Evolutionary conservation across 2,888 invertebrate species (phyloP), one percentile per base, ranked within the genome.

Genomic region (Agrochola macilenta): DNA sequence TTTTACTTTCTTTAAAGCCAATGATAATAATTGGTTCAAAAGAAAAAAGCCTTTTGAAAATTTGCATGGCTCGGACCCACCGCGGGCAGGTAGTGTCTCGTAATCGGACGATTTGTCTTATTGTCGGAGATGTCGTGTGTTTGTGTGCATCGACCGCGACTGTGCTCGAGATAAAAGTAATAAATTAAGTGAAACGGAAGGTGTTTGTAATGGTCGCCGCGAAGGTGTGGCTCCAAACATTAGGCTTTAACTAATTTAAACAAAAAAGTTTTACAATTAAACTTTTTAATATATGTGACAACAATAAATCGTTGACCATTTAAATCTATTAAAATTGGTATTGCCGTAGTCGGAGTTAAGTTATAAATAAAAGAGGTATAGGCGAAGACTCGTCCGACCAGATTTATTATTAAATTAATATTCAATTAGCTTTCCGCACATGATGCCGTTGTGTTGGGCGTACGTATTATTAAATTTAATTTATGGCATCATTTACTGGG

Each of bases 361-460:
- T 94, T 94, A 95, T 94, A 95, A 95, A 95, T 95, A 94, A 94
- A 91, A 92, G 91, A 89, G 90, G 90, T 91, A 89, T 87, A 82
- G 90, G 88, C 88, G 74, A 89, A 93, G 92, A 95, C 93, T 95
- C 89, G 96, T 94, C 92, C 87, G 87, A 93, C 95, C 94, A 95
- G 96, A 96, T 96, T 96, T 96, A 95, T 95, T 94, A 93, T 94
- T 92, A 96, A 96, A 96, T 96, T 96, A 96, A 96, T 96, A 96
- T 96, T 96, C 96, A 96, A 96, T 96, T 96, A 96, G 96, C 96
- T 96, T 95, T 96, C 96, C 95, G 96, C 96, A 96, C 96, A 96
- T 96, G 95, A 95, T 93, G 93, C 94, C 91, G 94, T 93, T 93
- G 91, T 92, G 93, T 92, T 95, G 95, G 96, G 95, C 96, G 95